Conservation (phyloP, 2,888 invertebrate genomes). For the Calameuta pallipes region DNA sequence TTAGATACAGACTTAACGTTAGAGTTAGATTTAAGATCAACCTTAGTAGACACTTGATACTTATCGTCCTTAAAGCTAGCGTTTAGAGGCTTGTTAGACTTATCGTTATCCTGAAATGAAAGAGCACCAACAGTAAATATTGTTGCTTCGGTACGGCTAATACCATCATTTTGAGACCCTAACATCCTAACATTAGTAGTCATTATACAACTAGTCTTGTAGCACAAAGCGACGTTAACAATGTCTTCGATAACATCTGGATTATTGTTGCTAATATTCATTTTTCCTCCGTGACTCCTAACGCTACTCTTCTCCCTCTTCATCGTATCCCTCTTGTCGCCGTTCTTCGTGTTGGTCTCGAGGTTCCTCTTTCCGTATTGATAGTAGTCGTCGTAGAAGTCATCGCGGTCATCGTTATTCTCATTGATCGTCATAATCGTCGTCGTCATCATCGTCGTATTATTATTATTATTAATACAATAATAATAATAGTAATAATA, state of each 20-base stretch:
- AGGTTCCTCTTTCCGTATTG: neutral
- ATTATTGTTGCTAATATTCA: conserved; percentile 51
- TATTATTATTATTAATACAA: conserved; percentile 26
- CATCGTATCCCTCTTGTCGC: neutral
- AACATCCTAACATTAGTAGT: conserved; percentile 58
- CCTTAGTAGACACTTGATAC: conserved; percentile 52
- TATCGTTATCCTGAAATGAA: conserved; percentile 68
- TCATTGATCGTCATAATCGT: conserved; percentile 16
- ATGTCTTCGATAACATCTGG: conserved; percentile 52
- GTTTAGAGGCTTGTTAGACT: conserved; percentile 56
- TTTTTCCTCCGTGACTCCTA: conserved; percentile 28
- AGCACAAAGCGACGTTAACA: conserved; percentile 57
- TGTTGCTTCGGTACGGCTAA: conserved; percentile 66
- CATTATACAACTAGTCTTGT: conserved; percentile 58
- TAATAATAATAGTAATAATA: conserved; percentile 36
- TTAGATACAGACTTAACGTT: conserved; percentile 62
- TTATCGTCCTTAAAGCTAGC: conserved; percentile 56
- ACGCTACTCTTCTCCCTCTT: conserved; percentile 24
- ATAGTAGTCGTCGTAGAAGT: neutral
- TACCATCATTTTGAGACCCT: conserved; percentile 64
- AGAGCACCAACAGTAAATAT: conserved; percentile 68
- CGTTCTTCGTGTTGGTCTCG: neutral
- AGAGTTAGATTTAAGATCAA: conserved; percentile 57
- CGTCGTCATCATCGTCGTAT: conserved; percentile 16
- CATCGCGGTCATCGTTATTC: conserved; percentile 10